These are phyloP conservation scores for Synergus itoensis DNA, from an alignment of 2,888 invertebrate genomes.

Conservation along the genomic window DNA sequence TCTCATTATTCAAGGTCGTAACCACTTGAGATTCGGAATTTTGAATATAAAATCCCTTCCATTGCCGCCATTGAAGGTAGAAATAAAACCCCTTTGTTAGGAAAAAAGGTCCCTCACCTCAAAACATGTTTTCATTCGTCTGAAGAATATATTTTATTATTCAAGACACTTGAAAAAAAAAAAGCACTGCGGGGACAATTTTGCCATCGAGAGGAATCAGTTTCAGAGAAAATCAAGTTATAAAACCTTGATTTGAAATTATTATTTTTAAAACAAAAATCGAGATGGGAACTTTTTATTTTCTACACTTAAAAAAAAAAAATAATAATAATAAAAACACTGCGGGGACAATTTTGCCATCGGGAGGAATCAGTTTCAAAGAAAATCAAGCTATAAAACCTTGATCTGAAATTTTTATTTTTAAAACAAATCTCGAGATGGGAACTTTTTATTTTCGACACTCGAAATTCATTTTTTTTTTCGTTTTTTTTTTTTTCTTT, in stretches of 20 bases:
- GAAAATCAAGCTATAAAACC: neutral
- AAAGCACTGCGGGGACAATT: neutral
- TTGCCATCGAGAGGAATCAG: neutral
- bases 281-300: neutral
- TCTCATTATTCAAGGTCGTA: constrained; percentile 20
- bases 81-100: neutral
- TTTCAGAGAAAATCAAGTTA: neutral
- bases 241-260: neutral
- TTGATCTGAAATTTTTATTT: neutral
- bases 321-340: no score
- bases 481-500: neutral
- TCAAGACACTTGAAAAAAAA: no score
- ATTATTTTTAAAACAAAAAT: neutral
- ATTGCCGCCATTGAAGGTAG: neutral
- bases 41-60: constrained; percentile 10
- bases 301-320: no score
- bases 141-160: no score
- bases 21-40: neutral
- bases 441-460: neutral
- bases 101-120: neutral
- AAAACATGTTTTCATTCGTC: neutral
- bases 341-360: neutral
- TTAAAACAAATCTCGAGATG: neutral
- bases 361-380: neutral
- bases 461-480: neutral